phyloP scores from a whole-genome alignment of 2,113 vertebrate genomes.

The Alethe castanea region DNA sequence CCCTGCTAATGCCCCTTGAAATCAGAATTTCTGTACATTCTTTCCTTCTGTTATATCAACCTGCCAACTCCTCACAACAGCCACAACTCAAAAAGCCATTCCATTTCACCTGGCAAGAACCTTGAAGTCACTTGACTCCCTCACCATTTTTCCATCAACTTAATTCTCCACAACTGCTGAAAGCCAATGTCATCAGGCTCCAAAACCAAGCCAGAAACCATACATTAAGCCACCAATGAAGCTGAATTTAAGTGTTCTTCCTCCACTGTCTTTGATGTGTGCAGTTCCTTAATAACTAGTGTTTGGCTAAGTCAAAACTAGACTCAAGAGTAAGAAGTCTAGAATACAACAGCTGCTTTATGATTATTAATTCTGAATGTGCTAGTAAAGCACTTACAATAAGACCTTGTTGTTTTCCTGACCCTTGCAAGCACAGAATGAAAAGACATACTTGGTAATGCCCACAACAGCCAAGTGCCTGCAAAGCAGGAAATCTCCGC shows the following conservation, averaged over 20 bases:
- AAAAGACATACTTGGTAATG: not conserved
- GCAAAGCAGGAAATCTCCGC: slow-evolving; percentile 7
- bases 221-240: not conserved
- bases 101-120: not conserved
- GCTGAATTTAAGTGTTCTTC: not conserved
- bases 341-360: not conserved
- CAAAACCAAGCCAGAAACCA: not conserved
- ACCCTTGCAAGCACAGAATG: not conserved
- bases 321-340: not conserved
- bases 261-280: not conserved
- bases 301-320: not conserved
- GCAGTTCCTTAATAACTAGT: not conserved
- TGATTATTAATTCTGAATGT: not conserved
- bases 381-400: not conserved
- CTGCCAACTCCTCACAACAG: not conserved
- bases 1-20: not conserved
- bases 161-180: not conserved
- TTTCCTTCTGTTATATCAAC: not conserved
- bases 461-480: not conserved
- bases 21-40: not conserved
- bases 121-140: not conserved
- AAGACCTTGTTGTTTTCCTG: not conserved
- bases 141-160: not conserved
- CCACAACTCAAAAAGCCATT: not conserved
- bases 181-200: not conserved